phyloP scores from a whole-genome alignment of 2,888 invertebrate genomes.

The Phyllotreta cruciferae region DNA sequence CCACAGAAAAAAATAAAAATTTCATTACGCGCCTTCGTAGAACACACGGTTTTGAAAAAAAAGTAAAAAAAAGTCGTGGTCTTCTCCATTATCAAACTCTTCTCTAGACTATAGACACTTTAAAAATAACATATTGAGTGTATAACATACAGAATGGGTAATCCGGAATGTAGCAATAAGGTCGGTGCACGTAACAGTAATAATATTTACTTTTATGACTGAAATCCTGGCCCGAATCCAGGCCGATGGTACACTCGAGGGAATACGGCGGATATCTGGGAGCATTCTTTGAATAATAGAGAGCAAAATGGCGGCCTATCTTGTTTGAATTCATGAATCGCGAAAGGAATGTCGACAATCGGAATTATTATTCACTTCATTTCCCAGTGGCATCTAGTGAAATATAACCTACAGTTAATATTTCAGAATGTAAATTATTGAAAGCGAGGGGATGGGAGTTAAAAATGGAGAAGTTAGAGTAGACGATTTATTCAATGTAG shows the following conservation, averaged over 20 bases:
- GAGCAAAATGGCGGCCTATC: constrained; percentile 40
- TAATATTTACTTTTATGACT: constrained; percentile 20
- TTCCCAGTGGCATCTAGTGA: constrained; percentile 33
- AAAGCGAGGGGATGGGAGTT: not conserved
- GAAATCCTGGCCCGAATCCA: constrained; percentile 10
- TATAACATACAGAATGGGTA: not conserved
- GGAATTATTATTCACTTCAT: constrained; percentile 36
- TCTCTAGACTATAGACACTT: not conserved
- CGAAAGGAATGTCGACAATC: constrained; percentile 32
- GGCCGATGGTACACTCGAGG: constrained; percentile 23
- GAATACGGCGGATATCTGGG: constrained; percentile 33
- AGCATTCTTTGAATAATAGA: constrained; percentile 45
- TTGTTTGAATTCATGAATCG: constrained; percentile 45
- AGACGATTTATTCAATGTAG: too few relatives aligned
- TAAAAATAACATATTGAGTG: constrained; percentile 1
- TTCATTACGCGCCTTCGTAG: too few relatives aligned
- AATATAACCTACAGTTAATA: constrained; percentile 28
- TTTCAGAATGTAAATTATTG: constrained; percentile 20
- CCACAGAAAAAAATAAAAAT: too few relatives aligned
- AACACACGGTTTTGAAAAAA: too few relatives aligned
- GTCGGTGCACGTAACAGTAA: constrained; percentile 4
- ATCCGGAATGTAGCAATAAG: not conserved
- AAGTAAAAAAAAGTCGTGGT: too few relatives aligned
- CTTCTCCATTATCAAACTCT: too few relatives aligned
- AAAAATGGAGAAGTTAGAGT: not conserved